phyloP scores from a whole-genome alignment of 2,888 invertebrate genomes.

The Brachynemurus nebulosus region DNA sequence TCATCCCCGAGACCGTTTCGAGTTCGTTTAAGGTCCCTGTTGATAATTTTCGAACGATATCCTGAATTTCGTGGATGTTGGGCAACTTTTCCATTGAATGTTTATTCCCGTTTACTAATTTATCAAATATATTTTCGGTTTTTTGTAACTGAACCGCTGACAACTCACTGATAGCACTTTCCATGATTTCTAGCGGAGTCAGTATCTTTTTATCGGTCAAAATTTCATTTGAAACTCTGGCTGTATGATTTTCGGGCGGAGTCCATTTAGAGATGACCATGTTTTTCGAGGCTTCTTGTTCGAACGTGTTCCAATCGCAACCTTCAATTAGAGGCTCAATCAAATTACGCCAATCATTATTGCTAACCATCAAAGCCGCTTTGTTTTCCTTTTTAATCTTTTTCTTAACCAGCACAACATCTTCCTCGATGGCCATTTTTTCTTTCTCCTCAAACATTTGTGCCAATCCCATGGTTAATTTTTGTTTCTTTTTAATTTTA shows the following conservation, averaged over 20 bases:
- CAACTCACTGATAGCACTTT: conserved; percentile 35
- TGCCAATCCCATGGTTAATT: conserved; percentile 48
- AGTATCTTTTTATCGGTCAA: conserved; percentile 19
- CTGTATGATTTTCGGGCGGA: conserved; percentile 19
- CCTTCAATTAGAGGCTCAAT: conserved; percentile 47
- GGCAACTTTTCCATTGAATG: conserved; percentile 45
- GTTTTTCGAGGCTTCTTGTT: conserved; percentile 40
- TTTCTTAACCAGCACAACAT: conserved; percentile 24
- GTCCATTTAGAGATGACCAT: conserved; percentile 24
- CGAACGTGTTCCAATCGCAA: conserved; percentile 50
- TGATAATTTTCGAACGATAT: conserved; percentile 45
- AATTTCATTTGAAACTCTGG: conserved; percentile 24
- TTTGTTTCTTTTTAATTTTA: conserved; percentile 33
- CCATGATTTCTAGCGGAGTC: conserved; percentile 19
- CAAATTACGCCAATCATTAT: conserved; percentile 41
- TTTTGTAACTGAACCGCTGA: conserved; percentile 40
- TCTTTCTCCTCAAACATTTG: conserved; percentile 70
- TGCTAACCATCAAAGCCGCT: conserved; percentile 33
- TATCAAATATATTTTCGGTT: conserved; percentile 45
- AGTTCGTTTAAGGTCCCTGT: conserved; percentile 42
- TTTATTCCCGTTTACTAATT: conserved; percentile 35
- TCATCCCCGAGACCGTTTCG: conserved; percentile 48
- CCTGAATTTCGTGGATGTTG: conserved; percentile 45
- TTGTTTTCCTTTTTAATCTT: conserved; percentile 30
- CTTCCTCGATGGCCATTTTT: conserved; percentile 39